Evolutionary conservation across 2,797 vertebrate species (phyloP).

Genomic region (Phataginus tetradactyla): DNA sequence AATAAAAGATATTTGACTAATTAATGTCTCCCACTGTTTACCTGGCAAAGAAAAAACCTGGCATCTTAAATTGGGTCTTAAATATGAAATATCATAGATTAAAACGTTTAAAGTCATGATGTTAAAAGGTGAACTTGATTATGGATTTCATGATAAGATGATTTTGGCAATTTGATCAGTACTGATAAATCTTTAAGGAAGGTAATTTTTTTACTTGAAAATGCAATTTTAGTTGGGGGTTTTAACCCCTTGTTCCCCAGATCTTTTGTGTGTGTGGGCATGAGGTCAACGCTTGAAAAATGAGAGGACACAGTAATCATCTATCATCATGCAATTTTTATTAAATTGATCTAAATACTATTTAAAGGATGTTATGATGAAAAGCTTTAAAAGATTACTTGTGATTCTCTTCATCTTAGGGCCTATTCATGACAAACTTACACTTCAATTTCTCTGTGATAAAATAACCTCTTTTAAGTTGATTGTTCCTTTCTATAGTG

Average conservation of each 20-base stretch:
- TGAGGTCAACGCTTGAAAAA: not conserved
- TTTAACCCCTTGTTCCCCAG: not conserved
- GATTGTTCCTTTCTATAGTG: not conserved
- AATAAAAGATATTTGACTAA: not conserved
- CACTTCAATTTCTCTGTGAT: conserved; percentile 28
- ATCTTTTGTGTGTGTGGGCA: not conserved
- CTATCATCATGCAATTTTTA: not conserved
- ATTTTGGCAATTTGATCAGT: conserved; percentile 41
- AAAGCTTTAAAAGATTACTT: not conserved
- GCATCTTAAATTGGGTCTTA: conserved; percentile 16
- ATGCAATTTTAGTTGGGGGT: not conserved
- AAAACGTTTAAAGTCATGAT: conserved; percentile 32
- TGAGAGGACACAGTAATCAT: not conserved
- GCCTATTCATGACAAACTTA: not conserved
- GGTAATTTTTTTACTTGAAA: conserved; percentile 13
- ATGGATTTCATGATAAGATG: not conserved
- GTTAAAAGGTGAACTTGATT: conserved; percentile 25
- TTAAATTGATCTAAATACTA: not conserved
- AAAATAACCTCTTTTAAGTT: conserved; percentile 43
- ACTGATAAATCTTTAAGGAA: conserved; percentile 14
- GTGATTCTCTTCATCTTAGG: not conserved
- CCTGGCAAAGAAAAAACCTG: conserved; percentile 51
- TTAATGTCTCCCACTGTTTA: not conserved
- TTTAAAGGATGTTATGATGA: not conserved
- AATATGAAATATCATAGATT: not conserved